A percentile compares a stretch with the other conserved stretches of the same genome.
phyloP scores from a whole-genome alignment of 2,888 invertebrate genomes.

The Euphydryas editha region DNA sequence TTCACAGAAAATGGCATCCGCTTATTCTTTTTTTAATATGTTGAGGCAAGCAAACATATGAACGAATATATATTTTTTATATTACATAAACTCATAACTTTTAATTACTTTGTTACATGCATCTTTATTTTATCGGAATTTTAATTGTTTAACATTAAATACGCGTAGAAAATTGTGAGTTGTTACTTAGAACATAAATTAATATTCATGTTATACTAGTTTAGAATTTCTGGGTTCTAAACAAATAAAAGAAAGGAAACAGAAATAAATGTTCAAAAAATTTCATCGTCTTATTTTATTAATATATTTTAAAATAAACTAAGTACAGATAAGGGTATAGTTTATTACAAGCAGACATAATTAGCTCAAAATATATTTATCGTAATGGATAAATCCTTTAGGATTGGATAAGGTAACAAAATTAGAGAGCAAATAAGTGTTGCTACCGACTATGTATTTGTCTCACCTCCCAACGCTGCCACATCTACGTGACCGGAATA shows the following conservation, averaged over 20 bases:
- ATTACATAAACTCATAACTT: not conserved
- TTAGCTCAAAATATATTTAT: not conserved
- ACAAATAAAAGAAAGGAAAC: too few species aligned
- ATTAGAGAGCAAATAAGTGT: conserved; percentile 35
- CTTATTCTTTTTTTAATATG: conserved; percentile 69
- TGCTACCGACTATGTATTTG: conserved; percentile 32
- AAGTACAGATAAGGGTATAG: too few species aligned
- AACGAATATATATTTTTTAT: not conserved
- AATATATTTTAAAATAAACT: too few species aligned
- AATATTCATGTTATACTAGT: too few species aligned
- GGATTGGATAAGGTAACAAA: conserved; percentile 24
- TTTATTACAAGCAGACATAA: not conserved
- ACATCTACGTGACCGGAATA: conserved; percentile 33
- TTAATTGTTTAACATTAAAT: too few species aligned
- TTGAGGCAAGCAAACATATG: conserved; percentile 53
- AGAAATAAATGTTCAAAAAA: too few species aligned
- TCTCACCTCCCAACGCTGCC: conserved; percentile 31
- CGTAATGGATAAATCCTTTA: conserved; percentile 17
- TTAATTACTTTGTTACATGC: too few species aligned
- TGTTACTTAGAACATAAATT: too few species aligned
- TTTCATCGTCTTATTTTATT: too few species aligned
- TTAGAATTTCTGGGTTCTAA: too few species aligned
- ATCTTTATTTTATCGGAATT: too few species aligned
- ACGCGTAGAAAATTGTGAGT: too few species aligned
- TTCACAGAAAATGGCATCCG: conserved; percentile 65